Conservation (phyloP, 2,797 vertebrate genomes). For the Tinamus major region DNA sequence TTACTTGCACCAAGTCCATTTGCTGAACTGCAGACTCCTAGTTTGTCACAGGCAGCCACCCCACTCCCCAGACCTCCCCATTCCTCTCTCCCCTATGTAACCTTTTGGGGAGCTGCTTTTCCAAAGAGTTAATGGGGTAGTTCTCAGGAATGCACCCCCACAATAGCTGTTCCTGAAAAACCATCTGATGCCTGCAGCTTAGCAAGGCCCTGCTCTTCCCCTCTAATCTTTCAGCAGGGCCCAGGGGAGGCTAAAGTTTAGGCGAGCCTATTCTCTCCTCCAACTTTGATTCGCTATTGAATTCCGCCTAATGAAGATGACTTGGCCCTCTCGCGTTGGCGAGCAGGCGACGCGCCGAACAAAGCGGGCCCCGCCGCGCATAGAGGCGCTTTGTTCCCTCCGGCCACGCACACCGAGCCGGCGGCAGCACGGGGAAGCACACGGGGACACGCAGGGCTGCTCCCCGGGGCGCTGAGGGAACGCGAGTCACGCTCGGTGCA, state of each 20-base stretch:
- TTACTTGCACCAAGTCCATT: not conserved
- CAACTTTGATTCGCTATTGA: slow-evolving; percentile 99
- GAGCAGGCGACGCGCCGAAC: slow-evolving; percentile 82
- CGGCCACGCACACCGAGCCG: too few relatives aligned
- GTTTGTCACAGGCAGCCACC: not conserved
- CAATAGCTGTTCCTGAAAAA: slow-evolving; percentile 89
- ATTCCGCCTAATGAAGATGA: slow-evolving; percentile 96
- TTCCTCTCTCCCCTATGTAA: not conserved
- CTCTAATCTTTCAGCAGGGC: slow-evolving; percentile 98
- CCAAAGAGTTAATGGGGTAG: slow-evolving; percentile 80
- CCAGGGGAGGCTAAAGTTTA: slow-evolving; percentile 98
- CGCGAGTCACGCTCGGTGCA: slow-evolving; percentile 60
- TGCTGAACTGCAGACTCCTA: not conserved
- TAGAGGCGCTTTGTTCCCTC: slow-evolving; percentile 92
- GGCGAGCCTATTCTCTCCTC: slow-evolving; percentile 93
- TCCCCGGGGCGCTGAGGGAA: slow-evolving; percentile 68
- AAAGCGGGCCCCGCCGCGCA: slow-evolving; percentile 81
- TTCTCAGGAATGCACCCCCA: slow-evolving; percentile 82
- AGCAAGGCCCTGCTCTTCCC: slow-evolving; percentile 91
- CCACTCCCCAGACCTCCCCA: not conserved
- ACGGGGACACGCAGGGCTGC: too few relatives aligned
- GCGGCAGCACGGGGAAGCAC: too few relatives aligned
- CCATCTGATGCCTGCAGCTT: slow-evolving; percentile 98
- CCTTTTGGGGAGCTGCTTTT: not conserved
- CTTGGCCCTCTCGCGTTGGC: slow-evolving; percentile 89